Conservation (phyloP, 2,888 invertebrate genomes). For the Germaria angustata region DNA sequence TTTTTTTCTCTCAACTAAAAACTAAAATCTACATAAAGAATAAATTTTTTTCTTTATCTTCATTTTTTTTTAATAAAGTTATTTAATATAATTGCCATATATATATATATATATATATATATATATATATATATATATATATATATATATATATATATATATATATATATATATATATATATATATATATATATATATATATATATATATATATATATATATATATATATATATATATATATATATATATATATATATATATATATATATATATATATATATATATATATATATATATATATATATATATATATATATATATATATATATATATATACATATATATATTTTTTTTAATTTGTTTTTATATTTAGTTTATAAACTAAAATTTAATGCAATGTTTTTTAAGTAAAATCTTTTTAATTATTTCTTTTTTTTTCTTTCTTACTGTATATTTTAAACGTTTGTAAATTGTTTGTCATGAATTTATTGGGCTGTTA, state of each 20-base stretch:
- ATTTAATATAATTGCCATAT: constrained; percentile 59
- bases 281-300: constrained; percentile 55
- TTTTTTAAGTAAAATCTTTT: constrained; percentile 37
- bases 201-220: constrained; percentile 14
- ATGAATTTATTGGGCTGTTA: constrained; percentile 5
- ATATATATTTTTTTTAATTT: no score
- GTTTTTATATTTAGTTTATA: constrained; percentile 38
- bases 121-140: no score
- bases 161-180: constrained; percentile 9
- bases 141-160: constrained; percentile 11
- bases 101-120: constrained; percentile 38
- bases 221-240: no score
- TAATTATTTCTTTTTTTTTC: neutral
- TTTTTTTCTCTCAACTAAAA: constrained; percentile 48
- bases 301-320: constrained; percentile 51
- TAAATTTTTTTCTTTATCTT: neutral
- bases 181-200: constrained; percentile 8
- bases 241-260: constrained; percentile 15
- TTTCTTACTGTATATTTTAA: constrained; percentile 31
- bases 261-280: no score
- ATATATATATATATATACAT: constrained; percentile 20
- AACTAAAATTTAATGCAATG: constrained; percentile 51
- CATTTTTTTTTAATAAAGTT: constrained; percentile 32
- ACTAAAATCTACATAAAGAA: constrained; percentile 60
- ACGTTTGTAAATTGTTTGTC: constrained; percentile 43